Base-by-base conservation (phyloP, 2,113 vertebrate genomes). In the Motacilla tschutschensis region DNA sequence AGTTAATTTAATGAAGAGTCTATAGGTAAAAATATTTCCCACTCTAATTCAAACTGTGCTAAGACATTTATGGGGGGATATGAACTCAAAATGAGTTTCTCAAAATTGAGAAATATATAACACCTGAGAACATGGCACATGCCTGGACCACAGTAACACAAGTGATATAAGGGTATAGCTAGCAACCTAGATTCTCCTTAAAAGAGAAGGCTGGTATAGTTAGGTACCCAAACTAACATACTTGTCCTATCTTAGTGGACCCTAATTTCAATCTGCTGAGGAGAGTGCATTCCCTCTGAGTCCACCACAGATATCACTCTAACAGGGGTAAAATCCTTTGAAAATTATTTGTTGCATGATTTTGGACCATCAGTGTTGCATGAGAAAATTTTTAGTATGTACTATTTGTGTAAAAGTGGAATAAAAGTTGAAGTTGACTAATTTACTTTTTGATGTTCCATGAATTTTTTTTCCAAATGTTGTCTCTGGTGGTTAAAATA, bases 241-340 rank as follows among this genome's bases (percentile, higher is more conserved):
- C 13, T 65, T 47, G 17, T 58, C 25, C 35, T 53, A 1, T 26
- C 4, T 64, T 15, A 31, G 8, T 10, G 6, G 14, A 41, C 0
- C 0, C 3, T 46, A 48, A 31, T 55, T 69, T 53, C n/a, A 51
- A 0, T 33, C 33, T 58, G 11, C 19, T 63, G 12, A 69, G 71
- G 7, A 69, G 3, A 2, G 5, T 44, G 9, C 2, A 1, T 33
- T 55, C 7, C 5, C 10, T 43, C 15, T 28, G 12, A 19, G 8
- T 57, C 7, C 25, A 48, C 5, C 24, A 43, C 0, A 1, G 9
- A 4, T 22, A 7, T 28, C 40, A 38, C 4, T 43, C 19, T 46
- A 25, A 43, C 1, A 7, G 11, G 7, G 13, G 8, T 25, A 36
- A 83, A 87, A 73, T 25, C n/a, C 9, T 64, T 59, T 16, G 25